Conservation (phyloP, 2,888 invertebrate genomes). For the Pilophorus perplexus region DNA sequence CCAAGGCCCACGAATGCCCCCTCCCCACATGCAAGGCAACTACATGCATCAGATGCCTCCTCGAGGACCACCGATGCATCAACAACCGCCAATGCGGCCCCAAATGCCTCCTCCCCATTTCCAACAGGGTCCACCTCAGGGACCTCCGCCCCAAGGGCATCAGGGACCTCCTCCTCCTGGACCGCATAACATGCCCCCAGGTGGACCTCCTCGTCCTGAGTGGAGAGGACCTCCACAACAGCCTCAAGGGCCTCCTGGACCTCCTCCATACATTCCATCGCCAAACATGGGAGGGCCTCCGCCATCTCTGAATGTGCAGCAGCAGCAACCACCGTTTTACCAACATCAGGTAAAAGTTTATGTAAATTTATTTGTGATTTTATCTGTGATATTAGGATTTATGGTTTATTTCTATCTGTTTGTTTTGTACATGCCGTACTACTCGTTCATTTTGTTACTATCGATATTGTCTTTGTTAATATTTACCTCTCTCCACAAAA, state of each 20-base stretch:
- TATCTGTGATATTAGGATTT: conserved; percentile 2
- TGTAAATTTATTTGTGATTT: too few relatives aligned
- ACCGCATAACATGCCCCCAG: conserved; percentile 20
- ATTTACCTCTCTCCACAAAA: too few relatives aligned
- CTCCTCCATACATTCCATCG: conserved; percentile 51
- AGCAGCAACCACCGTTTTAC: conserved; percentile 29
- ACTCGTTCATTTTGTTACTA: too few relatives aligned
- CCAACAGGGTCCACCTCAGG: conserved; percentile 50
- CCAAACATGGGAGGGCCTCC: conserved; percentile 32
- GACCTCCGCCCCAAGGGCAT: conserved; percentile 53
- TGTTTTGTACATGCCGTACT: too few relatives aligned
- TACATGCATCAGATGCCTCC: conserved; percentile 30
- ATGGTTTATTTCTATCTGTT: not conserved
- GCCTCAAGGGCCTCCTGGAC: conserved; percentile 56
- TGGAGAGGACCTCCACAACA: conserved; percentile 59
- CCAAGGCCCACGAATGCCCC: conserved; percentile 33
- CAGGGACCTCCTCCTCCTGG: conserved; percentile 53
- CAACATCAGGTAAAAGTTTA: conserved; percentile 37
- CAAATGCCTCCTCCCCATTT: conserved; percentile 43
- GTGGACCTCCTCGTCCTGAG: conserved; percentile 31
- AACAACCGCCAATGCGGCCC: conserved; percentile 45
- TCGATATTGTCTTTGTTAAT: too few relatives aligned
- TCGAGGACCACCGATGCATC: conserved; percentile 40
- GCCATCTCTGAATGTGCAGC: conserved; percentile 17
- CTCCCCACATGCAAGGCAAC: conserved; percentile 32